Percentiles rank a stretch among this genome's conserved stretches.
Evolutionary conservation across 1,140 invertebrate species (phyloP).

Genomic region (Leptinotarsa undecemlineata): DNA sequence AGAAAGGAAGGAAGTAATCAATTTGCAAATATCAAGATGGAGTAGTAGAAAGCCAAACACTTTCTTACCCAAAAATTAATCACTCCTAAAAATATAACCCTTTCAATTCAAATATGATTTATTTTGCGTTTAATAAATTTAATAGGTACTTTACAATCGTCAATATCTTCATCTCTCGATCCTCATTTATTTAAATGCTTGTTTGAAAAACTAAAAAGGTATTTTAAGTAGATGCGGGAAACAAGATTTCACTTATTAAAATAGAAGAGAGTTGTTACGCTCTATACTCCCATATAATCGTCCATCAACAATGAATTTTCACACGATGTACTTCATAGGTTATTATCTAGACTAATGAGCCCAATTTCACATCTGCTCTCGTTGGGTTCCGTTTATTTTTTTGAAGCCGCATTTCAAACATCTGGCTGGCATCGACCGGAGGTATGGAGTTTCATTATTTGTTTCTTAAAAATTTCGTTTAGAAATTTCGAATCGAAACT

Average conservation of each 20-base stretch:
- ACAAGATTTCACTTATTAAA: slow-evolving; percentile 1
- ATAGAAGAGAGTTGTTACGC: slow-evolving; percentile 1
- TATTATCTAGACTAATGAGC: background rate
- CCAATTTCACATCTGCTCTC: background rate
- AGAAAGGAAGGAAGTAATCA: no score
- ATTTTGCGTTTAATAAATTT: no score
- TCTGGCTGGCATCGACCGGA: background rate
- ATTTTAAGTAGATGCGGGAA: background rate
- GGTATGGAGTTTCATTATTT: background rate
- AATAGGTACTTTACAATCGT: no score
- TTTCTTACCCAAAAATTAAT: no score
- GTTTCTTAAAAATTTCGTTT: background rate
- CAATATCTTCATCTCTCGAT: no score
- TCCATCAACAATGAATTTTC: background rate
- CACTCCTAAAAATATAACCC: no score
- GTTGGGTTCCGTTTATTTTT: background rate
- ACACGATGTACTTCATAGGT: background rate
- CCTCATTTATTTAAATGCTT: no score
- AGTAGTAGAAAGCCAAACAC: no score
- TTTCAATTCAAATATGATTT: no score
- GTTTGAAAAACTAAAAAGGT: no score
- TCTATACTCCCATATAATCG: slow-evolving; percentile 6
- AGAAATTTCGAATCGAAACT: no score
- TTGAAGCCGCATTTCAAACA: background rate
- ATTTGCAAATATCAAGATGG: no score